Evolutionary conservation across 2,113 vertebrate species (phyloP), one percentile per base, ranked within the genome.

Genomic region (Larimichthys crocea): DNA sequence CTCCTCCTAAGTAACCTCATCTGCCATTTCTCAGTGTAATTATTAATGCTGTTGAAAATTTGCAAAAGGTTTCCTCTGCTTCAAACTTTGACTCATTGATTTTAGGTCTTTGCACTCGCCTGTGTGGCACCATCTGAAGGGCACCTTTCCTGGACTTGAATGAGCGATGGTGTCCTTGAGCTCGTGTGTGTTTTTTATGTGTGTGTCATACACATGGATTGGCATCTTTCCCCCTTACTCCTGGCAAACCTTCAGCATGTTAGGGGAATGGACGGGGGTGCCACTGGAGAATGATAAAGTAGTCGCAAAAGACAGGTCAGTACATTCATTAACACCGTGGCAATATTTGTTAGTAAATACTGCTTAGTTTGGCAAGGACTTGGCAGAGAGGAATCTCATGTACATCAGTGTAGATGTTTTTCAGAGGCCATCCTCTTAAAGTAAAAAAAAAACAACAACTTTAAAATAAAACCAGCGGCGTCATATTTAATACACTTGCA

Each of bases 121-220:
- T 64, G 57, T 83, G 76, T 80, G 76, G 82, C 71, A 48, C 66
- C 76, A 59, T 57, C 48, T 90, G 83, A 94, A 95, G 91, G 93
- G 92, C 94, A 95, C 93, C 91, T 94, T 94, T 76, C 67, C 57
- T 35, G 76, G 74, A 84, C 88, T 81, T 91, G 63, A 85, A 88
- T 95, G 94, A 95, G 88, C 71, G 93, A 95, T 94, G 90, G 91
- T 93, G 95, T 94, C 94, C 94, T 95, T 95, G 92, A 93, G 92
- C 52, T 16, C 73, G 84, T 80, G 88, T 80, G 84, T 89, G 66
- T 88, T 76, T 82, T 83, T 78, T 76, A 46, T 84, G 84, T 81
- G 90, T 87, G 87, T 92, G 89, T 91, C 87, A 88, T 94, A 89
- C 88, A 88, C 85, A 87, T 87, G 87, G 92, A 93, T 94, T 95